A percentile compares a stretch with the other conserved stretches of the same genome.
Conservation (phyloP, 2,797 vertebrate genomes). For the Syncerus caffer region DNA sequence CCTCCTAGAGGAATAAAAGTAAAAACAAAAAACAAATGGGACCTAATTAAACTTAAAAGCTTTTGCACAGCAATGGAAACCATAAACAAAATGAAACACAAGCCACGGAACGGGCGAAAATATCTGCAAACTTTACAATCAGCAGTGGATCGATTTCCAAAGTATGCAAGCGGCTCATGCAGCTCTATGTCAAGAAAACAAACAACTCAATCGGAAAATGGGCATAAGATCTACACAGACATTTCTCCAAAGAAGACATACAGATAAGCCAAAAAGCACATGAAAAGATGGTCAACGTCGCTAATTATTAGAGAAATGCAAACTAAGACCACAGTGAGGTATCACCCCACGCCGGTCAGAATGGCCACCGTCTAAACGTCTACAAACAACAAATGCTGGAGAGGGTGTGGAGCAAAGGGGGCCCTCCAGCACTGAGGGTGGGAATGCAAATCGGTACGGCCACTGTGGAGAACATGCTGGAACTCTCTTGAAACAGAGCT, state of each 20-base stretch:
- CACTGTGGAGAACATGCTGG: not conserved
- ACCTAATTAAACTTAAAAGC: not conserved
- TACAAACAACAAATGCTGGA: not conserved
- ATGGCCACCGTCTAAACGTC: fast-evolving
- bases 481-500: not conserved
- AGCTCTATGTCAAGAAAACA: not conserved
- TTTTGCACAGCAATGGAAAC: not conserved
- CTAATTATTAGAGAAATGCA: not conserved
- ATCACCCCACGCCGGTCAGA: not conserved
- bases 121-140: not conserved
- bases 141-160: not conserved
- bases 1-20: not conserved
- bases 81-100: not conserved
- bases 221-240: not conserved
- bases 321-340: not conserved
- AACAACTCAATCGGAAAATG: not conserved
- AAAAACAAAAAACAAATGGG: not conserved
- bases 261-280: not conserved
- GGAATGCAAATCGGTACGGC: not conserved
- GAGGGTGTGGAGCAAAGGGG: not conserved
- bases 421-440: not conserved
- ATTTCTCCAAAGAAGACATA: not conserved
- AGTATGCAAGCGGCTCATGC: not conserved
- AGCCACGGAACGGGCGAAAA: not conserved
- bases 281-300: not conserved